Evolutionary conservation across 2,113 vertebrate species (phyloP), one percentile per base, ranked within the genome.

Genomic region (Emydura subglobosa): DNA sequence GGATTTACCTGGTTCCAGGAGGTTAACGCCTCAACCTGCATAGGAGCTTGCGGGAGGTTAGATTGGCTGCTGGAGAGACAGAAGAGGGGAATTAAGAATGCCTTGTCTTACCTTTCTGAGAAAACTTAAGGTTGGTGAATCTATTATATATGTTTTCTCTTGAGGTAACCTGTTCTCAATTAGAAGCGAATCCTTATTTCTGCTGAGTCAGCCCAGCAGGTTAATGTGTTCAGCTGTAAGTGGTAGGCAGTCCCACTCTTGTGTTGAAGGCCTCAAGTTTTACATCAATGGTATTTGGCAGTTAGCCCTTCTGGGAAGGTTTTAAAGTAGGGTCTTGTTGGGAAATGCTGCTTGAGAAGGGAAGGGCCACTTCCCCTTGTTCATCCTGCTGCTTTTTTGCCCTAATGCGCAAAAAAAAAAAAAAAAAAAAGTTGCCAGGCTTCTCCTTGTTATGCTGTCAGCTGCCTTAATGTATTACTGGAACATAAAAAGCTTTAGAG

Each of bases 201-300:
- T 89, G 16, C 0, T 2, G 57, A 47, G 47, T 72, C 87, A 39
- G 4, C 9, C 0, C 50, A 4, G 79, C 2, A 1, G 8, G 3
- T 29, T 47, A 19, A 1, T 39, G 21, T 50, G 11, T 80, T 90
- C 82, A 47, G 0, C 21, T 87, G 54, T 47, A 85, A 93, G 31
- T 1, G 2, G 6, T 31, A 87, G 34, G 21, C 59, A 79, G 34
- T 44, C 19, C 31, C 65, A 61, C 3, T 50, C 3, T 1, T 0
- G 0, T 10, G 51, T 91, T 54, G 25, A 7, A 12, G 79, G 2
- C 27, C 79, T 54, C 59, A 8, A 19, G 25, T 84, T 92, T 84
- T 76, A 47, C 16, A 86, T 34, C 16, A 11, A 61, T 8, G 5
- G n/a, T 2, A 22, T 57, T 13, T 84, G n/a, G 5, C 10, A 34